Evolutionary conservation across 2,888 invertebrate genomes (phyloP).

Genomic region (Tryphoninae sp.): DNA sequence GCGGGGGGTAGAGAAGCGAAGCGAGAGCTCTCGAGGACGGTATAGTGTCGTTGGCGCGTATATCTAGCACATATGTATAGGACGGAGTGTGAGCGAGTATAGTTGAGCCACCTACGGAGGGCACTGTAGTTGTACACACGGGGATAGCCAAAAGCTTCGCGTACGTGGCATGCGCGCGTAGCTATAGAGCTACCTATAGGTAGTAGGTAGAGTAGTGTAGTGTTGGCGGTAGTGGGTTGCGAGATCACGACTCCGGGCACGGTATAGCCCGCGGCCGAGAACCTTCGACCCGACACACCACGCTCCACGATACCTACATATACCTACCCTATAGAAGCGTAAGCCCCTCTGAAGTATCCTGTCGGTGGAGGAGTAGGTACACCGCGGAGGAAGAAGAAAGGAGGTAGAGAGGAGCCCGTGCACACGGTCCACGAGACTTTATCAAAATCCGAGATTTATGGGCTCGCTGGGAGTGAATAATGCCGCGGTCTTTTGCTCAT

Average conservation of each 20-base stretch:
- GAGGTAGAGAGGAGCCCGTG: constrained; percentile 26
- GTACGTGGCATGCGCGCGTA: too few species aligned
- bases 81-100: too few species aligned
- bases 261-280: constrained; percentile 61
- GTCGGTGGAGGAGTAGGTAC: too few species aligned
- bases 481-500: constrained; percentile 63
- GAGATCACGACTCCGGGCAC: constrained; percentile 59
- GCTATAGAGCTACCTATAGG: too few species aligned
- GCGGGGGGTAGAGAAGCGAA: neutral
- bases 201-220: too few species aligned
- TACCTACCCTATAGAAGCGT: too few species aligned
- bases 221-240: neutral
- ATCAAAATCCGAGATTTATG: constrained; percentile 73
- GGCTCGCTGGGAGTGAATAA: constrained; percentile 62
- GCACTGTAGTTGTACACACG: too few species aligned
- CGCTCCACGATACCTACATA: too few species aligned
- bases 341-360: too few species aligned
- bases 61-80: too few species aligned
- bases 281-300: constrained; percentile 37
- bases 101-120: too few species aligned
- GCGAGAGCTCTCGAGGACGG: constrained; percentile 23
- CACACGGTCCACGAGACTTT: constrained; percentile 65
- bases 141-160: too few species aligned
- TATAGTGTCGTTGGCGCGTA: constrained; percentile 11
- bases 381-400: constrained; percentile 11